Conservation (phyloP, 2,113 vertebrate species). For the Paedocypris sp. region DNA sequence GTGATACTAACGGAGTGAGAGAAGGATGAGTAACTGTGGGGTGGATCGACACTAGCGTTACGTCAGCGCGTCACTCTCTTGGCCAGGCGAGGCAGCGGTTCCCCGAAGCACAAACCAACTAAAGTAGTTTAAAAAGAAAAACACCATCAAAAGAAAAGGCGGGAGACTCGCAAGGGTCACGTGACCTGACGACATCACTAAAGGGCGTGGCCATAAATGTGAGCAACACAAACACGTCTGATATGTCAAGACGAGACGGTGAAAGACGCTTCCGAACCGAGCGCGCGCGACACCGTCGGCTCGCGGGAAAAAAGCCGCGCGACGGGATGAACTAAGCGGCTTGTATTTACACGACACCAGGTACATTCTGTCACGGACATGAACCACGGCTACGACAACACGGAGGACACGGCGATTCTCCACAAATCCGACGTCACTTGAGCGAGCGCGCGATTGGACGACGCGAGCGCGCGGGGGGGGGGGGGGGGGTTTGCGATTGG, state of each 20-base stretch:
- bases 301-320: no score
- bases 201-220: conserved; percentile 21
- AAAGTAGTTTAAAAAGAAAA: neutral
- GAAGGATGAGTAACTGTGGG: no score
- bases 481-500: neutral
- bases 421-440: conserved; percentile 6
- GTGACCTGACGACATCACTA: conserved; percentile 28
- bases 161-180: conserved; percentile 4
- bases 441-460: neutral
- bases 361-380: conserved; percentile 5
- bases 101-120: conserved; percentile 23
- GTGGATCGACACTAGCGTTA: no score
- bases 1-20: no score
- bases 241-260: conserved; percentile 34
- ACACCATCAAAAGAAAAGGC: neutral
- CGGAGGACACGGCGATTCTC: conserved; percentile 11
- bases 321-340: conserved; percentile 3
- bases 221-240: conserved; percentile 28
- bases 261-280: no score
- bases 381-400: conserved; percentile 16
- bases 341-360: conserved; percentile 15
- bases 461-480: neutral
- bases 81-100: conserved; percentile 31
- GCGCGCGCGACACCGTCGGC: no score
- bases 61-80: no score